Conservation (phyloP, 2,888 invertebrate genomes). For the Phyllotreta cruciferae region DNA sequence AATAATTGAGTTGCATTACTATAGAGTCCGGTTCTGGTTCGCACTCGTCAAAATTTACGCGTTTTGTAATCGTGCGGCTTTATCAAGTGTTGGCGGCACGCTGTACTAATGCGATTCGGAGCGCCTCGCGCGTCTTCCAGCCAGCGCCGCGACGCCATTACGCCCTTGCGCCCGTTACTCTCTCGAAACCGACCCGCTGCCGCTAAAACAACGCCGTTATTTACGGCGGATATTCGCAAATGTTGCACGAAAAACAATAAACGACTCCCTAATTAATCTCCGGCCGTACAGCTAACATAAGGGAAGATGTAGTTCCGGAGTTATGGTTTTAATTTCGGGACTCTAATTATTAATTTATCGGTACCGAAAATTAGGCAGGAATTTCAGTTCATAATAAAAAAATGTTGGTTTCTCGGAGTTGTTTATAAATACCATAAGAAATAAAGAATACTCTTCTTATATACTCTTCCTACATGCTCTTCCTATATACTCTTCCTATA, state of each 20-base stretch:
- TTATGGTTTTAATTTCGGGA: conserved; percentile 14
- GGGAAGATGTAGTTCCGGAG: conserved; percentile 11
- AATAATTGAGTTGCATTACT: too few relatives aligned
- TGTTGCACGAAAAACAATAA: conserved; percentile 40
- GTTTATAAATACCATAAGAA: too few relatives aligned
- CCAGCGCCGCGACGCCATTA: conserved; percentile 36
- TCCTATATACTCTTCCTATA: too few relatives aligned
- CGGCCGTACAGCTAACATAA: conserved; percentile 6
- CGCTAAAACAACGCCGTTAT: conserved; percentile 24
- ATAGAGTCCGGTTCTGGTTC: conserved; percentile 22
- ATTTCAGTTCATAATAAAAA: too few relatives aligned
- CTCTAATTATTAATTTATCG: not conserved
- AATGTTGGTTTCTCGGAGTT: too few relatives aligned
- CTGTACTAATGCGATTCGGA: conserved; percentile 46
- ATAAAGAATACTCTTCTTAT: too few relatives aligned
- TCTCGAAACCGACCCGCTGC: conserved; percentile 25
- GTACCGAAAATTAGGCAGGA: too few relatives aligned
- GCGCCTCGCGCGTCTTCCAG: conserved; percentile 39
- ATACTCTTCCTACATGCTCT: too few relatives aligned
- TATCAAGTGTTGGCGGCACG: conserved; percentile 50
- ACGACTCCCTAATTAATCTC: conserved; percentile 14
- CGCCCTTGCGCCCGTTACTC: conserved; percentile 37
- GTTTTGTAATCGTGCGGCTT: conserved; percentile 54
- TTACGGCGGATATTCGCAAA: conserved; percentile 48
- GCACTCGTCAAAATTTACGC: conserved; percentile 43